Conservation (phyloP, 1,140 invertebrate species). For the Armadillidium nasatum region DNA sequence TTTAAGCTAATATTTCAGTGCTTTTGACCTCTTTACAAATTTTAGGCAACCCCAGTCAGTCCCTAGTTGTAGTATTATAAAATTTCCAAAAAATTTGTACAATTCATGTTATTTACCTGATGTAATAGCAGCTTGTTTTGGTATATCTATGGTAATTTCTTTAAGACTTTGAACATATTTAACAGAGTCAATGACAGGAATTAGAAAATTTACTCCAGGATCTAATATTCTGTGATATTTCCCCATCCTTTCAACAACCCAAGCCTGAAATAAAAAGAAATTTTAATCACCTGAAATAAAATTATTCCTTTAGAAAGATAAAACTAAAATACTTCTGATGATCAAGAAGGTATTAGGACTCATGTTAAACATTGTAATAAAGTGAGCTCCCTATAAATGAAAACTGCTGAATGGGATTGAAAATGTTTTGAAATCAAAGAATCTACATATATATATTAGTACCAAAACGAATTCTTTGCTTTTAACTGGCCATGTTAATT, state of each 20-base stretch:
- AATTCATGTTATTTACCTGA: slow-evolving; percentile 61
- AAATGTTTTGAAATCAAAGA: neutral
- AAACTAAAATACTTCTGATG: neutral
- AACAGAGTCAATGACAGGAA: slow-evolving; percentile 87
- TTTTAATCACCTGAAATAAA: neutral
- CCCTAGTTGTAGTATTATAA: too few relatives aligned
- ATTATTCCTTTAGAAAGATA: neutral
- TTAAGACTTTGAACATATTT: slow-evolving; percentile 99
- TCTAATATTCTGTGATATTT: slow-evolving; percentile 87
- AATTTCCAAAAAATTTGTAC: too few relatives aligned
- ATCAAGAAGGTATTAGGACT: too few relatives aligned
- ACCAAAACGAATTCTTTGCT: too few relatives aligned
- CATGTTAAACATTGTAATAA: too few relatives aligned
- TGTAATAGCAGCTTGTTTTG: slow-evolving; percentile 96
- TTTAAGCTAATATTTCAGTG: too few relatives aligned
- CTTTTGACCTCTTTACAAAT: too few relatives aligned
- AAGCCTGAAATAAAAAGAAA: slow-evolving; percentile 63
- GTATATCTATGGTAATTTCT: slow-evolving; percentile 98
- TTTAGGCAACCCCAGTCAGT: too few relatives aligned
- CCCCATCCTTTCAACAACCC: slow-evolving; percentile 98
- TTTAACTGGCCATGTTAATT: too few relatives aligned
- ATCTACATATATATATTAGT: too few relatives aligned
- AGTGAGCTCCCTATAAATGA: too few relatives aligned
- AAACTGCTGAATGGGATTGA: neutral
- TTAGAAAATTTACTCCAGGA: slow-evolving; percentile 86